These are phyloP conservation scores for Peromyscus attwateri DNA, from an alignment of 2,797 vertebrate species.

Conservation along the genomic window DNA sequence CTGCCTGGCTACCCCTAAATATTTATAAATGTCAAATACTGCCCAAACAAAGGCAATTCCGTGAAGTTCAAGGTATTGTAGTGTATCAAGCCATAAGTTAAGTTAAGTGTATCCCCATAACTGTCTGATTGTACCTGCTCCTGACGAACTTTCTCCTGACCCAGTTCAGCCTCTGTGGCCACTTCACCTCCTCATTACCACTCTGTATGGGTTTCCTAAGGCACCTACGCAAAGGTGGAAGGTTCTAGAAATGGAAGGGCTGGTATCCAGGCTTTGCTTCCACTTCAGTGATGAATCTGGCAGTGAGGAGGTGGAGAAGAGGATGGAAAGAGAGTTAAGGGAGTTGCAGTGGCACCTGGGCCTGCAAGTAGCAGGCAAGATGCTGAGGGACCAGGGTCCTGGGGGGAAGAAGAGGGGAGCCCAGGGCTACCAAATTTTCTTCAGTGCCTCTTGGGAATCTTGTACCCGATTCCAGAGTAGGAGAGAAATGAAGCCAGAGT, in stretches of 20 bases:
- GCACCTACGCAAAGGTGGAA: not conserved
- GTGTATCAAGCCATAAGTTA: not conserved
- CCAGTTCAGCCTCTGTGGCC: not conserved
- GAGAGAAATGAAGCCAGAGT: not conserved
- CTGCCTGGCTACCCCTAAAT: not conserved
- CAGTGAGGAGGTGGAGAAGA: not conserved
- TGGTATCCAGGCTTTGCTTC: not conserved
- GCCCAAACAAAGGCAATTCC: not conserved
- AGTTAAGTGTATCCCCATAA: no score
- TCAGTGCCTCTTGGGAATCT: not conserved
- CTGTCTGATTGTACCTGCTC: not conserved
- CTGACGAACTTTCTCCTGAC: not conserved
- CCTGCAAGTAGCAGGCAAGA: not conserved
- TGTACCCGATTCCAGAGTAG: not conserved
- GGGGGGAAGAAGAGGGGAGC: not conserved
- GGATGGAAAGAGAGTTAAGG: not conserved
- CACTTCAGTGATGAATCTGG: not conserved
- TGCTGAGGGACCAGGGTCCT: not conserved
- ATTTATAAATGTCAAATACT: not conserved
- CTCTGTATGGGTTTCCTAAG: not conserved
- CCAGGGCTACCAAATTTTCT: not conserved
- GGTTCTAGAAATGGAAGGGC: conserved; percentile 2
- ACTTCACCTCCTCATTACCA: not conserved
- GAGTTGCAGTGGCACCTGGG: not conserved
- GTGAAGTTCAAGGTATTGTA: not conserved